Base-by-base conservation (phyloP, 1,140 invertebrate species). In the Copidosoma floridanum region DNA sequence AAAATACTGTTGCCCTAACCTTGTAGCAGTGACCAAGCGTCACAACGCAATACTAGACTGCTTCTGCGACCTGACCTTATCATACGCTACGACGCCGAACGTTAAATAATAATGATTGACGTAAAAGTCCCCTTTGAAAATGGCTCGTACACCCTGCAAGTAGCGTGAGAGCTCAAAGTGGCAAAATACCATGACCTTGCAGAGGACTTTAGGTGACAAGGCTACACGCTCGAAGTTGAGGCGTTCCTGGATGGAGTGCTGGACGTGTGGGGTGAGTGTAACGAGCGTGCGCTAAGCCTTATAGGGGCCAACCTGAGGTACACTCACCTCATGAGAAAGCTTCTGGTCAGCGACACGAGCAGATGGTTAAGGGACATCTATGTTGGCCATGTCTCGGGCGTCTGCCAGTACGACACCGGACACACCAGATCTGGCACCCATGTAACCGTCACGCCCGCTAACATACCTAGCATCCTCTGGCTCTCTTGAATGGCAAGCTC, bases 81-180 rank as follows among this genome's bases (percentile, higher is more conserved):
- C 8, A 48, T 76, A 8, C 60, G 53, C 18, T 51, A 74, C 54
- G 69, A 70, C 16, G 38, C 16, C 14, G 12, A 29, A 8, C 65
- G 63, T 4, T 58, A 29, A 0, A 54, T 68, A 14, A 5, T 52
- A 21, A 67, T 73, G 10, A 58, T 76, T 32, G 75, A 80, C 50
- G 71, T 81, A 2, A 58, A 73, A 18, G 67, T 78, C 23, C 67
- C 72, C 0, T 80, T 78, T 23, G 76, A 81, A 32, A 79, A 77
- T 55, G 55, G 65, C 10, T 18, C 24, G 7, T 53, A 41, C 0
- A 71, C 68, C 0, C 41, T 75, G 6, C 53, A 46, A 2, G 48
- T 26, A 11, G 66, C 60, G 0, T 46, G 67, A 12, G 10, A 21
- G 0, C 21, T 6, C n/a, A 76, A 75, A 48, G 37, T 67, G 0